These are phyloP conservation scores for Periophthalmodon schlosseri DNA, from an alignment of 2,113 vertebrate species.

Conservation along the genomic window DNA sequence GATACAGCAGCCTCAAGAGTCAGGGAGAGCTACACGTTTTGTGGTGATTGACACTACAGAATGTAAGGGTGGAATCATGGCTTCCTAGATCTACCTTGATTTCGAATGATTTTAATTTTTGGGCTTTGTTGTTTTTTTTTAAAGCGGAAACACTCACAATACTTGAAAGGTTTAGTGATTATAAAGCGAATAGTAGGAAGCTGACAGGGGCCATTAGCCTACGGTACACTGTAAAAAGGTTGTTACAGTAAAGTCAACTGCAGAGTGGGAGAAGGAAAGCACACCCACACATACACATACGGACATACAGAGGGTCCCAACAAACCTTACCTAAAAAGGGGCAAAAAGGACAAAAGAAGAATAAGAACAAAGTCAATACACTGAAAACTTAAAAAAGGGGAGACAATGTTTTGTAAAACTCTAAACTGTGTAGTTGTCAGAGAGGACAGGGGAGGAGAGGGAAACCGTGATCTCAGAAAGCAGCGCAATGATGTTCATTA, in stretches of 20 bases:
- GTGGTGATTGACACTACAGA: constrained; percentile 64
- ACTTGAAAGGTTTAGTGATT: constrained; percentile 78
- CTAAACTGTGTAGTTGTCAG: constrained; percentile 56
- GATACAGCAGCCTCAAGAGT: constrained; percentile 72
- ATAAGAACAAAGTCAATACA: constrained; percentile 83
- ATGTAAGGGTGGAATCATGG: constrained; percentile 65
- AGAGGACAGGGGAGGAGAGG: constrained; percentile 56
- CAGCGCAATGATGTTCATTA: constrained; percentile 29
- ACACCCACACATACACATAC: constrained; percentile 66
- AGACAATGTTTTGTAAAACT: constrained; percentile 73
- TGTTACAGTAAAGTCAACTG: constrained; percentile 77
- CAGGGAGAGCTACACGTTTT: constrained; percentile 57
- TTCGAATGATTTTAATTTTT: constrained; percentile 65
- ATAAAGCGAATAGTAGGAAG: constrained; percentile 77
- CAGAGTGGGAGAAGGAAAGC: constrained; percentile 75
- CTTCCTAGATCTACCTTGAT: constrained; percentile 71
- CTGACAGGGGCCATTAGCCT: constrained; percentile 80
- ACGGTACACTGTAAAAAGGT: constrained; percentile 72
- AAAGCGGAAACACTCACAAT: constrained; percentile 67
- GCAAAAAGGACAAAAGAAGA: constrained; percentile 78
- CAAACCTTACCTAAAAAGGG: constrained; percentile 83
- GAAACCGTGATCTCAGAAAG: constrained; percentile 54
- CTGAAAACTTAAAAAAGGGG: constrained; percentile 78
- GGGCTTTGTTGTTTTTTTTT: constrained; percentile 52
- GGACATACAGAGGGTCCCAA: constrained; percentile 77